Evolutionary conservation across 2,888 invertebrate species (phyloP).

Genomic region (Rhabditophanes sp.): DNA sequence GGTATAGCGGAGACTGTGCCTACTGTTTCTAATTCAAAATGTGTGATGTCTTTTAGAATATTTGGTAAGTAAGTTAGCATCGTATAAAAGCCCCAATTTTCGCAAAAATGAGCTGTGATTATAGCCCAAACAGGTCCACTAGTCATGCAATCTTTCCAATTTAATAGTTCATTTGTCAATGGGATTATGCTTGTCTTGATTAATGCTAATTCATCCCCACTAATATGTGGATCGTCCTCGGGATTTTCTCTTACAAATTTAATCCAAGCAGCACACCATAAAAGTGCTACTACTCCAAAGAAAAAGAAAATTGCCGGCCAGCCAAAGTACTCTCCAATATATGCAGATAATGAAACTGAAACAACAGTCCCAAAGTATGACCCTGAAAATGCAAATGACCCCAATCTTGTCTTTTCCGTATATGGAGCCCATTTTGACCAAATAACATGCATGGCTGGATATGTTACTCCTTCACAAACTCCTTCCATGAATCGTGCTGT

Average conservation of each 20-base stretch:
- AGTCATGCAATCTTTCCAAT: conserved; percentile 46
- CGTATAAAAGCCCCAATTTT: conserved; percentile 50
- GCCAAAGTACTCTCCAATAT: conserved; percentile 45
- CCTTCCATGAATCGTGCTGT: conserved; percentile 23
- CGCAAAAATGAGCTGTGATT: conserved; percentile 46
- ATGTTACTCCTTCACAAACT: conserved; percentile 32
- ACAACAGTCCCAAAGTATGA: conserved; percentile 37
- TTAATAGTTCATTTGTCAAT: too few species aligned
- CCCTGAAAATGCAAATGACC: conserved; percentile 36
- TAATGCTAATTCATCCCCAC: conserved; percentile 45
- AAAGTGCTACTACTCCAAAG: conserved; percentile 38
- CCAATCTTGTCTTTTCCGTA: conserved; percentile 30
- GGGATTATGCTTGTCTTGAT: conserved; percentile 44
- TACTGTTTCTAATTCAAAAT: conserved; percentile 24
- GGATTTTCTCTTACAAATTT: conserved; percentile 45
- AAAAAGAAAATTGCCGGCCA: conserved; percentile 54
- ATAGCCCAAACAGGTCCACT: conserved; percentile 48
- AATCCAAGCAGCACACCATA: conserved; percentile 43
- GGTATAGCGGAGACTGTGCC: conserved; percentile 61
- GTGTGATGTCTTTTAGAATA: conserved; percentile 46
- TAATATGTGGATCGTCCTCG: conserved; percentile 45
- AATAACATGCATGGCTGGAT: conserved; percentile 36
- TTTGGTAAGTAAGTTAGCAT: conserved; percentile 48
- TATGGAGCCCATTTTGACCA: conserved; percentile 36
- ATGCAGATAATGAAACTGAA: conserved; percentile 29